Evolutionary conservation across 2,797 vertebrate genomes (phyloP).

Genomic region (Cryptoprocta ferox): DNA sequence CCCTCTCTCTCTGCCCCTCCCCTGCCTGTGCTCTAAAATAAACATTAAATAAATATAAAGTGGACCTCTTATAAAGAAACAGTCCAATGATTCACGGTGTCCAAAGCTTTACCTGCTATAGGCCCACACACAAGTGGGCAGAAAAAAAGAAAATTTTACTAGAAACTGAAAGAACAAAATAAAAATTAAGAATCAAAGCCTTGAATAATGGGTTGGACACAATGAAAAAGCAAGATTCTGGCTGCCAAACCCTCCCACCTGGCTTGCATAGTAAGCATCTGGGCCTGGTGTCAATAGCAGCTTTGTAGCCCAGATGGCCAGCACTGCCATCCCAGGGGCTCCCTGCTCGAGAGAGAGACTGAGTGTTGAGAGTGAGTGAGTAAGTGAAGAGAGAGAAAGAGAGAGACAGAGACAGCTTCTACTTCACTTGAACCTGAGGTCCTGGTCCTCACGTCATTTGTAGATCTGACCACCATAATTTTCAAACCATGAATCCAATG

Average conservation of each 20-base stretch:
- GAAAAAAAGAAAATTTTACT: slow-evolving; percentile 7
- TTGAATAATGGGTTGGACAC: background rate
- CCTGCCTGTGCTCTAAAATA: too few species aligned
- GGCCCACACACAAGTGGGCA: background rate
- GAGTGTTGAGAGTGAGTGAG: background rate
- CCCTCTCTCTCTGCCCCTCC: too few species aligned
- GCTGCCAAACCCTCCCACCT: background rate
- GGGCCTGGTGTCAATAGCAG: slow-evolving; percentile 71
- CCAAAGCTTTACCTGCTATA: background rate
- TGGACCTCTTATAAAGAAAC: background rate
- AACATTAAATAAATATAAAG: background rate
- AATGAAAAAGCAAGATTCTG: background rate
- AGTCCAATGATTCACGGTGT: background rate
- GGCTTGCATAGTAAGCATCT: slow-evolving; percentile 3
- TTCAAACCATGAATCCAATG: background rate
- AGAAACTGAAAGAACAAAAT: slow-evolving; percentile 41
- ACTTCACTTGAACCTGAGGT: background rate
- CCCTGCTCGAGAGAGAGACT: background rate
- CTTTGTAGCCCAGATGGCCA: slow-evolving; percentile 73
- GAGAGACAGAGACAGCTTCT: background rate
- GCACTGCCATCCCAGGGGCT: slow-evolving; percentile 12
- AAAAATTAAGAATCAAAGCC: background rate
- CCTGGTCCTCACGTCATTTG: background rate
- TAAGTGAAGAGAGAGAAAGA: background rate
- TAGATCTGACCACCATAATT: background rate